A percentile compares a stretch with the other conserved stretches of the same genome.
Evolutionary conservation across 1,140 invertebrate species (phyloP).

Genomic region (Trialeurodes vaporariorum): DNA sequence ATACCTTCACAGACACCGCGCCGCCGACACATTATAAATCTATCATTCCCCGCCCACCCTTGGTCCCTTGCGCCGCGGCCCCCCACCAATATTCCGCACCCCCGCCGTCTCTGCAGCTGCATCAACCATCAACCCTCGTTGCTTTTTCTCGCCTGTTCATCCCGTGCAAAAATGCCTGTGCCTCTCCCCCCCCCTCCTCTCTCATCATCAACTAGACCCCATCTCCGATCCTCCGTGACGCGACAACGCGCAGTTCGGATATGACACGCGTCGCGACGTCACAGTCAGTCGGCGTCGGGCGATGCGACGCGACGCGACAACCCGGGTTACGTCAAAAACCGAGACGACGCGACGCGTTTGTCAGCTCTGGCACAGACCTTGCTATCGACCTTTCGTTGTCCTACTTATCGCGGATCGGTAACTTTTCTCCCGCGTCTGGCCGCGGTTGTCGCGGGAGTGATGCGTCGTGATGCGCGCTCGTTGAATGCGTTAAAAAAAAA

Average conservation of each 20-base stretch:
- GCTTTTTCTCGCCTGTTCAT: not conserved
- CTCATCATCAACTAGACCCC: too few relatives aligned
- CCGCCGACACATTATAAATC: constrained; percentile 1
- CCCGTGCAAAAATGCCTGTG: not conserved
- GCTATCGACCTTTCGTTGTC: not conserved
- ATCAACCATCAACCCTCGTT: too few relatives aligned
- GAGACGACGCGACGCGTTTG: not conserved
- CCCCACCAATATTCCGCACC: not conserved
- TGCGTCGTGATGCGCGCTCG: too few relatives aligned
- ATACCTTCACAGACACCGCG: not conserved
- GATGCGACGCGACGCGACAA: too few relatives aligned
- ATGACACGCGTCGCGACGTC: not conserved
- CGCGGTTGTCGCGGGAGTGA: too few relatives aligned
- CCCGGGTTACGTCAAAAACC: too few relatives aligned
- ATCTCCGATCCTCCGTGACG: not conserved
- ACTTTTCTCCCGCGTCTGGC: too few relatives aligned
- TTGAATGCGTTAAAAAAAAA: too few relatives aligned
- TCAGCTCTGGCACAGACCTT: not conserved
- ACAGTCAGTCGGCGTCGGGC: not conserved
- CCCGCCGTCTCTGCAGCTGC: too few relatives aligned
- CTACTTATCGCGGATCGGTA: too few relatives aligned
- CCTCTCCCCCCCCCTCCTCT: too few relatives aligned
- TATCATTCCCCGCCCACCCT: not conserved
- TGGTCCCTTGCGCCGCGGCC: not conserved
- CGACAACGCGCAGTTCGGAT: not conserved